Evolutionary conservation across 2,113 vertebrate species (phyloP), one percentile per base, ranked within the genome.

Genomic region (Chiloscyllium plagiosum): DNA sequence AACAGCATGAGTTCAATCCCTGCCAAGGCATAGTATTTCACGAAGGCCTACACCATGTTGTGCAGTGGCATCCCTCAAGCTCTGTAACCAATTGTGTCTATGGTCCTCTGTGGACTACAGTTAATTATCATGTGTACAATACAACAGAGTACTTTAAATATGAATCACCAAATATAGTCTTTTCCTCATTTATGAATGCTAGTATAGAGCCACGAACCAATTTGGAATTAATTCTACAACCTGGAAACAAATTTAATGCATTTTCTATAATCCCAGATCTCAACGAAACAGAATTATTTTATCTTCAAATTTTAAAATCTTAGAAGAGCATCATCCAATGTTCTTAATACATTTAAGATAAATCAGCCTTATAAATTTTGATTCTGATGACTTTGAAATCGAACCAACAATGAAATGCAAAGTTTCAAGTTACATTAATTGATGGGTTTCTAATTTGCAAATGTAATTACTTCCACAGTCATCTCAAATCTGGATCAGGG

Each of bases 391-490:
- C 68, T 94, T 24, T 95, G 94, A 95, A 72, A 95, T 52, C 72
- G 56, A 66, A 50, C 68, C 24, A 72, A 66, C 29, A 93, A 72
- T 52, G 37, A 72, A 95, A 95, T 72, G 68, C 68, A 95, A 95
- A 70, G 47, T 95, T 95, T 76, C 69, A 95, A 95, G 47, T 95
- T 72, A 29, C 94, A 95, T 95, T 95, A 95, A 95, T 70, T 95
- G 94, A 95, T 72, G 68, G 94, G 94, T 95, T 95, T 95, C 68
- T 95, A 95, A 95, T 95, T 52, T 95, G 68, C 94, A 95, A 95
- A 95, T 72, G 47, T 72, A 95, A 95, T 72, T 95, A 72, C 94
- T 95, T 72, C 69, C 94, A 95, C 68, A 72, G 68, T 50, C 89
- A 37, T 33, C 37, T 93, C 89, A 93, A 93, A 93, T 93, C 37